Conservation (phyloP, 2,888 invertebrate genomes). For the Polyommatus iphigenia region DNA sequence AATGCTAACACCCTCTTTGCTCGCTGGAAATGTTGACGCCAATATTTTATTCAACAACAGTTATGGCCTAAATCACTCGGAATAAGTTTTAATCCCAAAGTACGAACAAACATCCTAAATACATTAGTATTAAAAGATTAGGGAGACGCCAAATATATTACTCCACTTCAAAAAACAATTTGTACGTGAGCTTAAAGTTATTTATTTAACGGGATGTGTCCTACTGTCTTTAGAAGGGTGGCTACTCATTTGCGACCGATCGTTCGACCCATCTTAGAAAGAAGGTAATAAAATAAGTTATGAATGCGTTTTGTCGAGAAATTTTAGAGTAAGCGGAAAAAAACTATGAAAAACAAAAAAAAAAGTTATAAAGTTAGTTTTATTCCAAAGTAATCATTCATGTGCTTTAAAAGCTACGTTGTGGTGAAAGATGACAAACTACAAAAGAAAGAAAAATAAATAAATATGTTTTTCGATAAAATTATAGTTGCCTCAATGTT, state of each 20-base stretch:
- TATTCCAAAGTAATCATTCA: too few relatives aligned
- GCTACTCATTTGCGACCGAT: neutral
- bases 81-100: conserved; percentile 14
- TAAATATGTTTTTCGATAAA: too few relatives aligned
- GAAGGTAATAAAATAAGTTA: too few relatives aligned
- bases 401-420: neutral
- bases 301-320: too few relatives aligned
- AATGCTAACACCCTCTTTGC: neutral
- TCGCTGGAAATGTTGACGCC: neutral
- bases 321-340: too few relatives aligned
- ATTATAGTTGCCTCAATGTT: too few relatives aligned
- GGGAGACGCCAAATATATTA: conserved; percentile 42
- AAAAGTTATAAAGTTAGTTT: too few relatives aligned
- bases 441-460: neutral
- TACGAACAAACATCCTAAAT: conserved; percentile 20
- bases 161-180: conserved; percentile 49
- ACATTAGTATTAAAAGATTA: conserved; percentile 39
- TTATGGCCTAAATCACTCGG: neutral
- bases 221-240: conserved; percentile 47
- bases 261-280: neutral
- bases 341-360: too few relatives aligned
- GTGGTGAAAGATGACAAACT: neutral
- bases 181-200: conserved; percentile 45
- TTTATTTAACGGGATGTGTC: conserved; percentile 63
- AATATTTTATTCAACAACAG: conserved; percentile 16